Evolutionary conservation across 2,113 vertebrate genomes (phyloP), one percentile per base, ranked within the genome.

Genomic region (Urocynchramus pylzowi): DNA sequence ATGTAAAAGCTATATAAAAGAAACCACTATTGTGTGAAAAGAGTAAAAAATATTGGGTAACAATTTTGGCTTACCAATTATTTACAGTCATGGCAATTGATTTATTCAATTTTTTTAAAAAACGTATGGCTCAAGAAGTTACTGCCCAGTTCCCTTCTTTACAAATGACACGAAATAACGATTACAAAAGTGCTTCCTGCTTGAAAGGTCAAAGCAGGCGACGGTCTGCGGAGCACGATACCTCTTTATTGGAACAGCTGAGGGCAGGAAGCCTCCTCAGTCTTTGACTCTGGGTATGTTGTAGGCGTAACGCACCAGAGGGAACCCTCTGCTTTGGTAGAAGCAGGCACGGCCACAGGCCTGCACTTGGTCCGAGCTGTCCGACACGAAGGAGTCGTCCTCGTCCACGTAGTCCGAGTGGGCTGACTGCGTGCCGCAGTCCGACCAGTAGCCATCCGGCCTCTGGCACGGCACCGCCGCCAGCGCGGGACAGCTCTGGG

Each of bases 331-430:
- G 96, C 98, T 99, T 97, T 99, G 99, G 96, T 99, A 99, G 98
- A 99, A 99, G 87, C 99, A 99, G 1, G 99, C 99, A 7, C 99
- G 98, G 61, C 99, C 99, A 1, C 99, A 99, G 65, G 99, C 99
- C 98, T 99, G 99, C 57, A 99, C 98, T 97, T 99, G 99, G 96
- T 99, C 99, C 1, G 99, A 99, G 94, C 99, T 99, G 98, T 99
- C 99, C 0, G 99, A 99, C 77, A 99, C 98, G 26, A 99, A 99
- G 22, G 99, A 99, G 95, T 99, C 99, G 6, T 99, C 99, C 96
- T 99, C 99, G 7, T 99, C 99, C 0, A 99, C 99, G 1, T 99
- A 99, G 96, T 99, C 99, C 0, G 99, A 99, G 97, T 99, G 99
- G 47, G 99, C 99, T 0, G 99, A 99, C 82, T 99, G 98, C 1